Base-by-base conservation (phyloP, 2,113 vertebrate species). In the Piprites chloris region DNA sequence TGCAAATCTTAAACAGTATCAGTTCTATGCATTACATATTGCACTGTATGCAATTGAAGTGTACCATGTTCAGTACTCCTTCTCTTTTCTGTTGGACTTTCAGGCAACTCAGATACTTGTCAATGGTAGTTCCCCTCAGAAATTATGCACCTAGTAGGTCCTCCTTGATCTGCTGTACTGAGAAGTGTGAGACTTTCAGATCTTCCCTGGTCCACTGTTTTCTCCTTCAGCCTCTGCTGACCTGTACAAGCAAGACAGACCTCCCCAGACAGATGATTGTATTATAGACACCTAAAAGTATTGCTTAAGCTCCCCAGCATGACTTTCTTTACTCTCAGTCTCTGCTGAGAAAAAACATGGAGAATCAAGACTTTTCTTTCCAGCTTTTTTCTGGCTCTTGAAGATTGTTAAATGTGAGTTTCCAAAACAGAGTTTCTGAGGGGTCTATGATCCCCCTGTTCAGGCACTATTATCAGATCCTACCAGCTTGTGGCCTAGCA, bases 41-140 rank as follows among this genome's bases (percentile, higher is more conserved):
- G 8, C 22, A 28, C n/a, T 13, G 14, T 19, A 14, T 19, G 7
- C 7, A 75, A 20, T 8, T 22, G 21, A 52, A 75, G 11, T 1
- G 1, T 65, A 6, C 20, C 26, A 5, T 67, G 14, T 12, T 82
- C 27, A 44, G 11, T 9, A 20, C 20, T 81, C 15, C 42, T 79
- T 9, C 44, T 68, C 5, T 56, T 39, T 74, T 61, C 27, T 58
- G 28, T 9, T 72, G 59, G 8, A 32, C 11, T 41, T 94, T 35
- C 21, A 32, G 75, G 19, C 14, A 73, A 61, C 18, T 27, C 22
- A 53, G 13, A 53, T 22, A 47, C 3, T 2, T 32, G 11, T 20
- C 9, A 37, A 1, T 0, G 3, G 23, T 65, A 24, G 3, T 20
- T 55, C 9, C 12, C 24, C 9, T 24, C 59, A 30, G 39, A 81